Conservation (phyloP, 64 coral and sea anemone species). For the Platygyra sinensis region DNA sequence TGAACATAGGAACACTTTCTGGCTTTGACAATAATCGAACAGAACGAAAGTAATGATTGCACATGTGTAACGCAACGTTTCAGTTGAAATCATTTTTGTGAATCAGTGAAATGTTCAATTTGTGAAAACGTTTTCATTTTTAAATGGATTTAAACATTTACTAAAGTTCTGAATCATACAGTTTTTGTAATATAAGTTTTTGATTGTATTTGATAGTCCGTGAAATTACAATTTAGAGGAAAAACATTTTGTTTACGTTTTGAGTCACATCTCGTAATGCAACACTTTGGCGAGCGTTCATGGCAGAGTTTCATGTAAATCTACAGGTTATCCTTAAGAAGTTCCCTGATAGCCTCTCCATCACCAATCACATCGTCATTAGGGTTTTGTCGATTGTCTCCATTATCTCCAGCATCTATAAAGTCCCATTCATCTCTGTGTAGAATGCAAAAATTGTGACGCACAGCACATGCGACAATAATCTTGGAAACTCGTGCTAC, state of each 20-base stretch:
- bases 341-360: conserved; percentile 61
- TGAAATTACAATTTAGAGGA: not conserved
- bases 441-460: conserved; percentile 58
- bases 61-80: conserved; percentile 20
- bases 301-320: conserved; percentile 15
- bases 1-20: conserved; percentile 11
- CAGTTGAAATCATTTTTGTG: not conserved
- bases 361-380: conserved; percentile 44
- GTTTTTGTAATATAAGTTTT: conserved; percentile 20
- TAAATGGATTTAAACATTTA: conserved; percentile 17
- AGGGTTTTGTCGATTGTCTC: conserved; percentile 20
- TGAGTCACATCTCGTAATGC: not conserved
- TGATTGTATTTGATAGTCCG: not conserved
- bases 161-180: not conserved
- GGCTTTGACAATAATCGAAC: conserved; percentile 4
- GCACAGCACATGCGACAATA: conserved; percentile 47
- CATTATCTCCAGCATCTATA: not conserved
- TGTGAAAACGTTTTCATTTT: not conserved
- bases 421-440: no score
- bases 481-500: conserved; percentile 45
- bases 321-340: conserved; percentile 50
- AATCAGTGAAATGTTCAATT: not conserved
- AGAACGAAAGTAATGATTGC: conserved; percentile 6
- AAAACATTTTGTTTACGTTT: not conserved
- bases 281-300: not conserved